phyloP scores from a whole-genome alignment of 2,113 vertebrate species.

The Cryptomyrus ogoouensis region DNA sequence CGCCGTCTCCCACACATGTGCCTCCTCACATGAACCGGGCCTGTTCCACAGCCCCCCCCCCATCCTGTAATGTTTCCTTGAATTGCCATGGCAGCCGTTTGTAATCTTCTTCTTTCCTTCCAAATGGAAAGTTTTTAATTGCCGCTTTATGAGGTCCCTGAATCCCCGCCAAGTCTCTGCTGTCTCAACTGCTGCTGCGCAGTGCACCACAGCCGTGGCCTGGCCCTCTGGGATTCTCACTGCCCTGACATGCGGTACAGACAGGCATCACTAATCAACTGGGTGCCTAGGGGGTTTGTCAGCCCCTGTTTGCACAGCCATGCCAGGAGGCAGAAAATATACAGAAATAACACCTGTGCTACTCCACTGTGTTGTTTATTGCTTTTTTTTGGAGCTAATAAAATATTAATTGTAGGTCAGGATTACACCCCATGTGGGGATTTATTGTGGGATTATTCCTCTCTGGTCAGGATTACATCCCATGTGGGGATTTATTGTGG shows the following conservation, averaged over 20 bases:
- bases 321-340: background rate
- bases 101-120: background rate
- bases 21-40: background rate
- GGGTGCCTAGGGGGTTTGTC: background rate
- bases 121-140: constrained; percentile 3
- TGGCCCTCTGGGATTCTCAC: background rate
- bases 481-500: background rate
- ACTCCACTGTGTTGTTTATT: background rate
- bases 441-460: background rate
- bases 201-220: background rate
- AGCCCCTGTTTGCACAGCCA: background rate
- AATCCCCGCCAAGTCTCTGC: background rate
- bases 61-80: background rate
- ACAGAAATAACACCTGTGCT: background rate
- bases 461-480: background rate
- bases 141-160: background rate
- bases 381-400: background rate
- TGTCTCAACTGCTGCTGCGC: background rate
- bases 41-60: background rate
- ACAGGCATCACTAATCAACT: background rate
- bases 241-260: background rate
- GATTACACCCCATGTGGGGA: background rate
- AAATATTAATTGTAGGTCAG: background rate
- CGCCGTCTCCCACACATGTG: background rate
- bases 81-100: background rate